Evolutionary conservation across 2,888 invertebrate genomes (phyloP).

Genomic region (Empis livida): DNA sequence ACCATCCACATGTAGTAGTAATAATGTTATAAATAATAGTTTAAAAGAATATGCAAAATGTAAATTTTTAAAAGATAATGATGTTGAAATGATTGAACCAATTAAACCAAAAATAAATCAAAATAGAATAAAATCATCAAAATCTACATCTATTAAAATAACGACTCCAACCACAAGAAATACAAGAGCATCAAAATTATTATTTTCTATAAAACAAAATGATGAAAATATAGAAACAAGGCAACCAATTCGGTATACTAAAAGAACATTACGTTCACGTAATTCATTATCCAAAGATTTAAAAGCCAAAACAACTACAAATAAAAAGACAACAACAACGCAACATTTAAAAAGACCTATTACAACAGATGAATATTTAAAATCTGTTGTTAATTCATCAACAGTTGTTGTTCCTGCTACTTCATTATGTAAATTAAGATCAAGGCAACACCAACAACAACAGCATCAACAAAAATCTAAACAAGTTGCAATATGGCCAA

Average conservation of each 20-base stretch:
- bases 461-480: not conserved
- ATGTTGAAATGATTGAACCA: not conserved
- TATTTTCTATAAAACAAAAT: slow-evolving; percentile 6
- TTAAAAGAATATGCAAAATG: no score
- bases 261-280: slow-evolving; percentile 28
- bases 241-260: slow-evolving; percentile 27
- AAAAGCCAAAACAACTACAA: slow-evolving; percentile 15
- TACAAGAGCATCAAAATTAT: not conserved
- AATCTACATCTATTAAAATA: not conserved
- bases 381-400: not conserved
- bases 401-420: no score
- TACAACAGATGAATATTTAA: no score
- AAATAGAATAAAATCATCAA: not conserved
- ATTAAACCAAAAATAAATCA: not conserved
- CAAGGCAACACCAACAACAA: not conserved
- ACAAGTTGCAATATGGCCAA: not conserved
- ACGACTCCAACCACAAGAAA: not conserved
- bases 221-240: slow-evolving; percentile 9
- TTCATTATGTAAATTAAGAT: not conserved
- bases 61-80: no score
- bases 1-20: slow-evolving; percentile 16
- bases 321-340: slow-evolving; percentile 4
- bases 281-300: slow-evolving; percentile 22
- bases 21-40: no score
- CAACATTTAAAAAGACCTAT: not conserved